phyloP scores from a whole-genome alignment of 1,140 invertebrate genomes.

The Leptopilina boulardi region DNA sequence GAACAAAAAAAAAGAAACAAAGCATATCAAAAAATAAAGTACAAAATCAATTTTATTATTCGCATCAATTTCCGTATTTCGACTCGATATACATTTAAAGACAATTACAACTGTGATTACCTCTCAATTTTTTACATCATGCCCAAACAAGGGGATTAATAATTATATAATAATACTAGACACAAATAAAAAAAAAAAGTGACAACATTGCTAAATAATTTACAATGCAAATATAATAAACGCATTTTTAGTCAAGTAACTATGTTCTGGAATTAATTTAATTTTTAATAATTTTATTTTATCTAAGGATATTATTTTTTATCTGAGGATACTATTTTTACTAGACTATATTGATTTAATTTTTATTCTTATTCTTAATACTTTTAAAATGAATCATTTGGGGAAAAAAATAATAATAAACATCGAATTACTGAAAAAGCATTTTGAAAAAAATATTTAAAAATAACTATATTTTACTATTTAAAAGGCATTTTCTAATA shows the following conservation, averaged over 20 bases:
- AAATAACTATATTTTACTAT: too few relatives aligned
- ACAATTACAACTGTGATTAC: slow-evolving; percentile 63
- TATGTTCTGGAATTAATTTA: slow-evolving; percentile 50
- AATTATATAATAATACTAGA: slow-evolving; percentile 64
- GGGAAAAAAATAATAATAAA: too few relatives aligned
- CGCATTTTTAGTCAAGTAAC: slow-evolving; percentile 64
- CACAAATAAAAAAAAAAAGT: slow-evolving; percentile 75
- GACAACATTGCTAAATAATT: slow-evolving; percentile 68
- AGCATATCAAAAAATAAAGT: slow-evolving; percentile 49
- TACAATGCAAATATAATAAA: slow-evolving; percentile 68
- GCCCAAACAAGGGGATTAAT: slow-evolving; percentile 74
- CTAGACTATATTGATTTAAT: too few relatives aligned
- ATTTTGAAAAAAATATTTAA: too few relatives aligned
- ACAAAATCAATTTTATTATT: slow-evolving; percentile 34
- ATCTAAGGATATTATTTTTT: too few relatives aligned
- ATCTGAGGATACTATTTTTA: too few relatives aligned
- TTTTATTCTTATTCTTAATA: too few relatives aligned
- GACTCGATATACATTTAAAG: slow-evolving; percentile 56
- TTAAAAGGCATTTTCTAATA: too few relatives aligned
- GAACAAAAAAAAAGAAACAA: slow-evolving; percentile 58
- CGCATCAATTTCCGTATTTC: slow-evolving; percentile 55
- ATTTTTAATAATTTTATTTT: too few relatives aligned
- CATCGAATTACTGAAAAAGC: too few relatives aligned
- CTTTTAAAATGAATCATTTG: too few relatives aligned
- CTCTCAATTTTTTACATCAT: slow-evolving; percentile 70